Evolutionary conservation across 2,888 invertebrate genomes (phyloP), one percentile per base, ranked within the genome.

Genomic region (Latheticus oryzae): DNA sequence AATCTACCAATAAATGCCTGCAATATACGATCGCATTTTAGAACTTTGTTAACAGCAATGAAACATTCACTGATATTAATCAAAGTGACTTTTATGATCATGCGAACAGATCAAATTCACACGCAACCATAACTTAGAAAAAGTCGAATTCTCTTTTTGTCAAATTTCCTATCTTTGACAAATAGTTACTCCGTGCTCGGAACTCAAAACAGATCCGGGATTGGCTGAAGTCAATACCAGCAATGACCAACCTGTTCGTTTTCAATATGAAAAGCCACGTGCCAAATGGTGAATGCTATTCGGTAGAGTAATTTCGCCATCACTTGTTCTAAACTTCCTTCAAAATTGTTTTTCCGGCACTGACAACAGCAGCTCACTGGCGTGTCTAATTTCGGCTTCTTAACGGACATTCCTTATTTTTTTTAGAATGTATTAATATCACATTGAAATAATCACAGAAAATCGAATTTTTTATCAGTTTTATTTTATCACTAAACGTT

Each of bases 271-370:
- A 89, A 85, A 30, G 88, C 87, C 48, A 87, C 87, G 66, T 88
- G 86, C 88, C 89, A 89, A 58, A 90, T 81, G 17, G 89, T 88
- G 71, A 89, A 89, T 24, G 89, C 89, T 21, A 90, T 83, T 53
- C 87, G 83, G 70, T 89, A 88, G 60, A 89, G 79, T 65, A 88
- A 80, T 55, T 84, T 83, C 63, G 83, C 83, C 5, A 85, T 84
- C 37, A 85, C 83, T 67, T 78, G 79, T 54, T 79, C 79, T 51
- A 64, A 65, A 13, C 24, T 30, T 15, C 5, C 38, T 35, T 75
- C 77, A 63, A 76, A 75, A 81, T 80, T 58, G n/a, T n/a, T n/a
- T 24, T 47, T 60, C 23, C 61, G 60, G 61, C 65, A 66, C 24
- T 61, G 60, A 54, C 69, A 69, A 54, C 64, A 69, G 60, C 67